Conservation (phyloP, 2,888 invertebrate genomes). For the Melieria crassipennis region DNA sequence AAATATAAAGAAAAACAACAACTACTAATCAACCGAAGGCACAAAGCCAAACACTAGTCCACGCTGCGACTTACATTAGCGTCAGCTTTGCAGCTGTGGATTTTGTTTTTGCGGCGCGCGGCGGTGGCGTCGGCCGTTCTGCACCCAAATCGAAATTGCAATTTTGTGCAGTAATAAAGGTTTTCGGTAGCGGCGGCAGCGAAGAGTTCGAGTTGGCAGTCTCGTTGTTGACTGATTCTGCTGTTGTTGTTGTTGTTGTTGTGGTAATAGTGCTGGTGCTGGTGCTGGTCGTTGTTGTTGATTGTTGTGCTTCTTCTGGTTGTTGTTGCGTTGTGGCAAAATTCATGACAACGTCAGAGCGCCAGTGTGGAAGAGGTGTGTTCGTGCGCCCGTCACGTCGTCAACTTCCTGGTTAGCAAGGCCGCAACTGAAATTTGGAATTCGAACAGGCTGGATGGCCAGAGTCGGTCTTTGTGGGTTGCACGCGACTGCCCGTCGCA, state of each 20-base stretch:
- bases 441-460: too few relatives aligned
- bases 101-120: slow-evolving; percentile 1
- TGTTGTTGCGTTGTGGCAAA: slow-evolving; percentile 51
- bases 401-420: too few relatives aligned
- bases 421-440: too few relatives aligned
- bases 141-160: not conserved
- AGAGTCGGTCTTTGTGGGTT: too few relatives aligned
- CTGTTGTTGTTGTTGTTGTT: slow-evolving; percentile 32
- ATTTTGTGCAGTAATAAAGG: not conserved
- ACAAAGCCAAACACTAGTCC: not conserved
- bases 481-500: too few relatives aligned
- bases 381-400: not conserved
- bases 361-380: not conserved
- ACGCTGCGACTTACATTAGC: slow-evolving; percentile 23
- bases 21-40: not conserved
- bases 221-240: slow-evolving; percentile 26
- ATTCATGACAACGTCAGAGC: slow-evolving; percentile 53
- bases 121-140: slow-evolving; percentile 17
- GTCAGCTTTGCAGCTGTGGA: slow-evolving; percentile 13
- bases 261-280: slow-evolving; percentile 43
- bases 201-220: not conserved
- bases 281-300: slow-evolving; percentile 26
- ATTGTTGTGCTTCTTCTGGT: slow-evolving; percentile 18
- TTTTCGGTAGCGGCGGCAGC: not conserved
- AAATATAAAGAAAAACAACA: not conserved